Conservation (phyloP, 1,140 invertebrate species). For the Drosophila mojavensis region DNA sequence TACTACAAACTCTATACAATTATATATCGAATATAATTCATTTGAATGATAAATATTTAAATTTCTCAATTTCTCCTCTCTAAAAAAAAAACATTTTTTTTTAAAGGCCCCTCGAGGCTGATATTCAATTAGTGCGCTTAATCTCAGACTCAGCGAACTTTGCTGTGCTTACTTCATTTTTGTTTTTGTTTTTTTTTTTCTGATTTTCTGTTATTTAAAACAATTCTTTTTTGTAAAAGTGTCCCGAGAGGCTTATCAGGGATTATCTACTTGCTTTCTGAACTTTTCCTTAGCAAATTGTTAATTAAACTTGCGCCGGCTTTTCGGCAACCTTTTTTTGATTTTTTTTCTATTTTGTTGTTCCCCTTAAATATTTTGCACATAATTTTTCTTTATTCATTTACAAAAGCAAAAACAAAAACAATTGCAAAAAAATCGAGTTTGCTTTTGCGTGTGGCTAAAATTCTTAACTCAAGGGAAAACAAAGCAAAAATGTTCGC, state of each 20-base stretch:
- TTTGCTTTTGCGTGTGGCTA: conserved; percentile 37
- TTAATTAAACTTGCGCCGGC: conserved; percentile 66
- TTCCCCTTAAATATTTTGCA: conserved; percentile 58
- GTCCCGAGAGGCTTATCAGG: conserved; percentile 30
- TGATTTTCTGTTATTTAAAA: no score
- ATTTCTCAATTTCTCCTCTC: no score
- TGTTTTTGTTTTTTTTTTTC: not conserved
- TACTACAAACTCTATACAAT: no score
- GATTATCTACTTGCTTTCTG: conserved; percentile 42
- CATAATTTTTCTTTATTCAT: conserved; percentile 43
- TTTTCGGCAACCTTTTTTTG: conserved; percentile 19
- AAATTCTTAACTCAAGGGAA: conserved; percentile 36
- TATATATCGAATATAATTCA: no score
- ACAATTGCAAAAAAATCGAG: conserved; percentile 1
- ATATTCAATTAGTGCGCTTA: conserved; percentile 25
- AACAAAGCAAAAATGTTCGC: conserved; percentile 52
- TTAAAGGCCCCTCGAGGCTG: not conserved
- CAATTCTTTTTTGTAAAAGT: not conserved
- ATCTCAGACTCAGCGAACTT: conserved; percentile 8
- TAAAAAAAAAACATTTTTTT: not conserved
- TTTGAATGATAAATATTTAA: no score
- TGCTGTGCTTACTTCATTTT: not conserved
- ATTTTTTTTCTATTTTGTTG: not conserved
- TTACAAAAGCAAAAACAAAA: conserved; percentile 18
- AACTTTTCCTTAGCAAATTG: conserved; percentile 57